Evolutionary conservation across 2,113 vertebrate species (phyloP).

Genomic region (Abramis brama): DNA sequence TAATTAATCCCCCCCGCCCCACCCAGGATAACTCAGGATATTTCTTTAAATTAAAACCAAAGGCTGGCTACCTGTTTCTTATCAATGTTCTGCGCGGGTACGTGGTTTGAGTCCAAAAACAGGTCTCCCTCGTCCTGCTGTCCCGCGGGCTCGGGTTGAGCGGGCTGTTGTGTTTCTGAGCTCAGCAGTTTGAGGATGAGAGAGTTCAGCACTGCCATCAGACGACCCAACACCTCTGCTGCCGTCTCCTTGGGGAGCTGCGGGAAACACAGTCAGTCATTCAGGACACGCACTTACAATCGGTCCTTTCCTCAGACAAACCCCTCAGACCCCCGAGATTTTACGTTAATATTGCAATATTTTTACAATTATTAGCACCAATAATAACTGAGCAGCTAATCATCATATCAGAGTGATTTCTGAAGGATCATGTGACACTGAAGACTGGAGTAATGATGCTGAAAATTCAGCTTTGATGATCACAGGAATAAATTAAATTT

Average conservation of each 20-base stretch:
- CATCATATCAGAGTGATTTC: too few relatives aligned
- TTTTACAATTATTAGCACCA: background rate
- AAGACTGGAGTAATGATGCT: too few relatives aligned
- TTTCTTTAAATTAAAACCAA: too few relatives aligned
- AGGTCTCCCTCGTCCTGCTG: constrained; percentile 69
- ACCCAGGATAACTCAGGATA: background rate
- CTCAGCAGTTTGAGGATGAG: constrained; percentile 73
- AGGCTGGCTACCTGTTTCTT: constrained; percentile 64
- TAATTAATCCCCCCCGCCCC: too few relatives aligned
- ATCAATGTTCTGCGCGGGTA: constrained; percentile 35
- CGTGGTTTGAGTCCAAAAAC: constrained; percentile 75
- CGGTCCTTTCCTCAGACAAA: background rate
- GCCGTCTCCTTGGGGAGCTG: constrained; percentile 77
- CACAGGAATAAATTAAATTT: too few relatives aligned
- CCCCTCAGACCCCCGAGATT: background rate
- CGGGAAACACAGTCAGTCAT: background rate
- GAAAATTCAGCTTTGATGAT: too few relatives aligned
- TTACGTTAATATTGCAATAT: background rate
- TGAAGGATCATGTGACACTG: too few relatives aligned
- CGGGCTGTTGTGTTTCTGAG: constrained; percentile 46
- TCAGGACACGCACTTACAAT: background rate
- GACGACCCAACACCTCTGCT: constrained; percentile 67
- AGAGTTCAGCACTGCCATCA: constrained; percentile 76
- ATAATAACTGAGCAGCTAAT: too few relatives aligned
- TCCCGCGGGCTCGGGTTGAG: constrained; percentile 42